A percentile compares a stretch with the other conserved stretches of the same genome.
Evolutionary conservation across 2,888 invertebrate species (phyloP).

Genomic region (Drosophila helvetica): DNA sequence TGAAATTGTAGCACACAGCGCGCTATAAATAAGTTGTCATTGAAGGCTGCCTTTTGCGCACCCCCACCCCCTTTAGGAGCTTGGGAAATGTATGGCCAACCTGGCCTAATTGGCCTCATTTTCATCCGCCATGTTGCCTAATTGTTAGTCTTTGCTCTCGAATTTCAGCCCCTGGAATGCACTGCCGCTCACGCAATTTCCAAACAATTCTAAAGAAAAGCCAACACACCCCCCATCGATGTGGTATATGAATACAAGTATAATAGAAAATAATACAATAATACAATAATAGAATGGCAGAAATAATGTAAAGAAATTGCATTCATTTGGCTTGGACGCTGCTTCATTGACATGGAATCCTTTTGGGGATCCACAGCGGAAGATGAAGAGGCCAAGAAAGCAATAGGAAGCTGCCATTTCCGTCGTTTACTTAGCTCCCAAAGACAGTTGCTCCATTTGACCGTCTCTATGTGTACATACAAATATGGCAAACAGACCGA

Average conservation of each 20-base stretch:
- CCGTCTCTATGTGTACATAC: background rate
- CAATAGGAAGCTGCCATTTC: conserved; percentile 27
- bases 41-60: conserved; percentile 12
- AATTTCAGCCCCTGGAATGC: background rate
- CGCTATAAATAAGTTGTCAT: conserved; percentile 26
- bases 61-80: conserved; percentile 1
- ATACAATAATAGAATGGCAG: background rate
- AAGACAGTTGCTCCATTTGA: conserved; percentile 36
- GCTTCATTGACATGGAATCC: conserved; percentile 33
- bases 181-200: background rate
- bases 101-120: conserved; percentile 29
- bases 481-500: conserved; percentile 25
- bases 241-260: background rate
- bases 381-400: conserved; percentile 17
- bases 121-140: conserved; percentile 19
- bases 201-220: background rate
- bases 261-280: background rate
- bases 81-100: conserved; percentile 12
- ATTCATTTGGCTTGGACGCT: background rate
- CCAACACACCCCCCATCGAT: background rate
- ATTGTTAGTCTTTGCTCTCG: conserved; percentile 17
- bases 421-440: conserved; percentile 33
- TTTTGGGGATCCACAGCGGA: background rate
- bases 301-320: background rate
- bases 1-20: conserved; percentile 48